Conservation (phyloP, 2,113 vertebrate genomes). For the Plecturocebus donacophilus region DNA sequence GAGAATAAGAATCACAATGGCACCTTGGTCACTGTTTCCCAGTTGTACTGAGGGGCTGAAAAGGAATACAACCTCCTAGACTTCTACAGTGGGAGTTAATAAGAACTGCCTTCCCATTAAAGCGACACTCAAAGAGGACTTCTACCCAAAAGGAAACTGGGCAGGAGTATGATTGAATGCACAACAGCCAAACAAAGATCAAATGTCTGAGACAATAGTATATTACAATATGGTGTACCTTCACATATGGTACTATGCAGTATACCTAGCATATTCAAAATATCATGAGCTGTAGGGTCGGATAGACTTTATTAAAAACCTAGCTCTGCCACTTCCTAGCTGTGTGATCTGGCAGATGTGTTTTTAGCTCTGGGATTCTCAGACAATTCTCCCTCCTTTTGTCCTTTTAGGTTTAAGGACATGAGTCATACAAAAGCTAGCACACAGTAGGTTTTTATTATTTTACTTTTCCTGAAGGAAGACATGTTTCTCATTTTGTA, state of each 20-base stretch:
- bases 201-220: neutral
- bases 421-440: neutral
- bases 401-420: neutral
- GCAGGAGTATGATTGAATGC: neutral
- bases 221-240: neutral
- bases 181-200: neutral
- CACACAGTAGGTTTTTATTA: neutral
- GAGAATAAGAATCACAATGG: neutral
- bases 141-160: neutral
- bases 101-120: neutral
- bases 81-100: neutral
- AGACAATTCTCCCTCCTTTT: neutral
- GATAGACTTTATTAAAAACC: neutral
- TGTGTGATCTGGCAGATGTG: no score
- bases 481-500: conserved; percentile 6
- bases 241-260: neutral
- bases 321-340: neutral
- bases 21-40: neutral
- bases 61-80: no score
- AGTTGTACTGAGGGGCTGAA: neutral
- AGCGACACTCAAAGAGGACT: neutral
- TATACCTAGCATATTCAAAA: neutral
- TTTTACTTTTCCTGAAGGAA: conserved; percentile 22
- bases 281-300: neutral
- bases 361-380: neutral